These are phyloP conservation scores for Isaurus tuberculatus DNA, from an alignment of 92 coral and sea anemone genomes.

Conservation along the genomic window DNA sequence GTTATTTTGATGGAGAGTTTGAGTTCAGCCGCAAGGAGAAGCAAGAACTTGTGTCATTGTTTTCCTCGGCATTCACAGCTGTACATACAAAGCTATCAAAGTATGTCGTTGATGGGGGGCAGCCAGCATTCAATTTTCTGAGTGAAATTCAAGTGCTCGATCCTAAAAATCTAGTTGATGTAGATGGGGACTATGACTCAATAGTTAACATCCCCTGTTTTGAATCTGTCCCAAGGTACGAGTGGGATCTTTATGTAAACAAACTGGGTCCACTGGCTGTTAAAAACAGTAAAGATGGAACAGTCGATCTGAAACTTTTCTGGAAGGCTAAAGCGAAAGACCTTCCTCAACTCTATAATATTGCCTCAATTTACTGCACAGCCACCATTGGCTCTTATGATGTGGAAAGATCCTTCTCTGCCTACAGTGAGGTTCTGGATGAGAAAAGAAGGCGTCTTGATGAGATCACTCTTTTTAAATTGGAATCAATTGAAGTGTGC, in stretches of 20 bases:
- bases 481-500: conserved; percentile 51
- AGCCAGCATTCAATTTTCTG: conserved; percentile 36
- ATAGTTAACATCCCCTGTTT: conserved; percentile 44
- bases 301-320: conserved; percentile 55
- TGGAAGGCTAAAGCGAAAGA: conserved; percentile 61
- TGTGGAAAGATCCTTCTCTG: conserved; percentile 68
- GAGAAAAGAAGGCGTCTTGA: conserved; percentile 64
- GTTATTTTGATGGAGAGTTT: conserved; percentile 19
- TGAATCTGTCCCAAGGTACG: conserved; percentile 39
- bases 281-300: conserved; percentile 2
- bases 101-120: conserved; percentile 39
- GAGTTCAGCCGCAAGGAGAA: background rate
- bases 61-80: background rate
- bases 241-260: conserved; percentile 52
- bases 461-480: conserved; percentile 62
- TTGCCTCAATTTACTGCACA: conserved; percentile 58
- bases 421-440: conserved; percentile 61
- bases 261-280: background rate
- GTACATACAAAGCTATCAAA: conserved; percentile 30
- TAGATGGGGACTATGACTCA: conserved; percentile 13
- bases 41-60: background rate
- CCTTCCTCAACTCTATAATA: conserved; percentile 54
- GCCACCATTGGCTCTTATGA: conserved; percentile 66
- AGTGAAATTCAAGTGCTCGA: conserved; percentile 59
- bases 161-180: conserved; percentile 53